Percentiles rank a stretch among this genome's conserved stretches.
Evolutionary conservation across 2,113 vertebrate species (phyloP).

Genomic region (Solenodon paradoxus): DNA sequence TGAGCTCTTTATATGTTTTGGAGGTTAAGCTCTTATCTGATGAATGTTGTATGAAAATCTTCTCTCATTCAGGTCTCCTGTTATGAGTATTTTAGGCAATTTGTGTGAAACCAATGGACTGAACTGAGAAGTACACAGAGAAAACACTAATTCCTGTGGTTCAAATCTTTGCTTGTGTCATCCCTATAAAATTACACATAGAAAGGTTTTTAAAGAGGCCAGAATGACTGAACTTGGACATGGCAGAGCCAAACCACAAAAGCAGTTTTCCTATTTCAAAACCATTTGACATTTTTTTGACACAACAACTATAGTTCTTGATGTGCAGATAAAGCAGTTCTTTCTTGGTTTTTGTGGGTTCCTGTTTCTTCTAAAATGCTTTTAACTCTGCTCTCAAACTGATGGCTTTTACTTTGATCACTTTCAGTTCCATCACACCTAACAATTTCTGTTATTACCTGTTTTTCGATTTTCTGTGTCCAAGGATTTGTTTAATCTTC

Average conservation of each 20-base stretch:
- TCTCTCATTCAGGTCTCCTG: no score
- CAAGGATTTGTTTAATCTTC: not conserved
- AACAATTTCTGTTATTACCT: not conserved
- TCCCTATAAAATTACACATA: not conserved
- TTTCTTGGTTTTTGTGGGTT: not conserved
- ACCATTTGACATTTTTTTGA: not conserved
- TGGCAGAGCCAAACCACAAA: not conserved
- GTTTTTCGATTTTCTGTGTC: not conserved
- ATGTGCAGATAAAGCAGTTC: not conserved
- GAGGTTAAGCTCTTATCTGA: no score
- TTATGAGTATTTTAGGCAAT: not conserved
- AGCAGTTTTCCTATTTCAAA: not conserved
- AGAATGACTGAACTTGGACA: not conserved
- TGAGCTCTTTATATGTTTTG: no score
- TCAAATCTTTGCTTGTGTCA: not conserved
- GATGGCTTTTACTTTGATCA: not conserved
- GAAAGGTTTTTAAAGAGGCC: not conserved
- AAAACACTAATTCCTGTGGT: not conserved
- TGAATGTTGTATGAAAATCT: no score
- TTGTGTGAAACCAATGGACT: not conserved
- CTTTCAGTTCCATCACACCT: not conserved
- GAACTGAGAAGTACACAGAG: not conserved
- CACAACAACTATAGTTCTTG: not conserved
- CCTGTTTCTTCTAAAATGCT: not conserved
- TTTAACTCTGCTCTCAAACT: not conserved